phyloP scores from a whole-genome alignment of 2,797 vertebrate genomes.

The Sebastes cheni region DNA sequence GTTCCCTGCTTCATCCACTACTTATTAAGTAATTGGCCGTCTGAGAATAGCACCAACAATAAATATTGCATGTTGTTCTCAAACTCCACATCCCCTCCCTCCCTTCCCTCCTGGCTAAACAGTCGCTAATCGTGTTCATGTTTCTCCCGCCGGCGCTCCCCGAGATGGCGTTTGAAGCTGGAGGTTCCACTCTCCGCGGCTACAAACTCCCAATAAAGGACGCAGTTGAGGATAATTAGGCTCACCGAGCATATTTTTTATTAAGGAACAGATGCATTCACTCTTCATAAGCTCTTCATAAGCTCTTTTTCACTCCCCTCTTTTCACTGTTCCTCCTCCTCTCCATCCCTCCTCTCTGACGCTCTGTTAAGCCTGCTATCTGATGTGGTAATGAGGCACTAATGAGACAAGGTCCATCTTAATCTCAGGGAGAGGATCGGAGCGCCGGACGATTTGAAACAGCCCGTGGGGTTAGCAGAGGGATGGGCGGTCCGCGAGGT shows the following conservation, averaged over 20 bases:
- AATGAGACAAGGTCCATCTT: constrained; percentile 70
- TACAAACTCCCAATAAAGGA: constrained; percentile 3
- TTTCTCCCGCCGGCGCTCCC: constrained; percentile 1
- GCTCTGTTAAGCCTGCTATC: constrained; percentile 55
- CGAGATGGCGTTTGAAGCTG: constrained; percentile 15
- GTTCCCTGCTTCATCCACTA: not conserved
- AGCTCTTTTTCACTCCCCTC: not conserved
- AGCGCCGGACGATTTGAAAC: constrained; percentile 36
- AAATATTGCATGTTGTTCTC: constrained; percentile 20
- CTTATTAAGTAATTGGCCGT: not conserved
- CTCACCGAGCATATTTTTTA: not conserved
- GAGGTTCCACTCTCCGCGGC: not conserved
- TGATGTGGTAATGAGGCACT: constrained; percentile 78
- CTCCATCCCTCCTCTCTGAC: constrained; percentile 2
- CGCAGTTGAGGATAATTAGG: constrained; percentile 15
- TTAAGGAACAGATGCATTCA: constrained; percentile 13
- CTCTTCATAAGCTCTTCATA: not conserved
- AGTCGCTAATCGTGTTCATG: constrained; percentile 27
- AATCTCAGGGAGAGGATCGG: constrained; percentile 68
- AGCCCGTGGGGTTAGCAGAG: constrained; percentile 46
- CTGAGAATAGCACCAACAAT: not conserved
- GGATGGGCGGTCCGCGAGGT: constrained; percentile 17
- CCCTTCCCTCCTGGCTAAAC: constrained; percentile 16
- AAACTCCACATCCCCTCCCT: not conserved
- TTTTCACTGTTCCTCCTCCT: not conserved